Evolutionary conservation across 2,113 vertebrate species (phyloP), one percentile per base, ranked within the genome.

Genomic region (Scomber colias): DNA sequence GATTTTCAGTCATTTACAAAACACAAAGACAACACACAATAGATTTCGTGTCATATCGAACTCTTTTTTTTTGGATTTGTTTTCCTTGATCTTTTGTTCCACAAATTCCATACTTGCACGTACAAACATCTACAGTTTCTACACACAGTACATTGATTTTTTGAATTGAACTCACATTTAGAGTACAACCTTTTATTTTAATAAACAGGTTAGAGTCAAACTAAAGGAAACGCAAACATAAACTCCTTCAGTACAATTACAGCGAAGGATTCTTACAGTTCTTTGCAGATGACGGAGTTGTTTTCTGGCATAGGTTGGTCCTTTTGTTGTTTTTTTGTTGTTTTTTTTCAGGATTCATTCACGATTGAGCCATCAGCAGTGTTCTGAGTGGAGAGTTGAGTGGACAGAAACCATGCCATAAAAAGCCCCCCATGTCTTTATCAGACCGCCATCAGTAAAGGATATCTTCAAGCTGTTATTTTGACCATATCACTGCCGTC

Each of bases 101-200:
- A 95, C 93, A 94, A 93, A 91, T 93, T 92, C 90, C 92, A 92
- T 88, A 94, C 91, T 91, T 93, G 94, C 93, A 96, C 90, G 8
- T 96, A 97, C 96, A 97, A 97, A 98, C 96, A 96, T 94, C 96
- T 96, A 96, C 83, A 90, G 93, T 95, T 96, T 96, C 95, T 97
- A 97, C 95, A 95, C 95, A 97, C 93, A 8, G 92, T 96, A 97
- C 96, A 92, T 89, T 93, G 85, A 94, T 86, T 93, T 91, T 91
- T 83, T 87, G 68, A 92, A 79, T 90, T 85, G 74, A 90, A 89
- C 88, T 94, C 90, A 94, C 92, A 91, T 90, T 94, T 83, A 94
- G 87, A 90, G 85, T 76, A 81, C 55, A 89, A 77, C 77, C 76
- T 87, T 74, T 86, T 81, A 81, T 77, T 84, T 76, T 40, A 74